phyloP scores from a whole-genome alignment of 2,888 invertebrate genomes.

The Hypsopygia costalis region DNA sequence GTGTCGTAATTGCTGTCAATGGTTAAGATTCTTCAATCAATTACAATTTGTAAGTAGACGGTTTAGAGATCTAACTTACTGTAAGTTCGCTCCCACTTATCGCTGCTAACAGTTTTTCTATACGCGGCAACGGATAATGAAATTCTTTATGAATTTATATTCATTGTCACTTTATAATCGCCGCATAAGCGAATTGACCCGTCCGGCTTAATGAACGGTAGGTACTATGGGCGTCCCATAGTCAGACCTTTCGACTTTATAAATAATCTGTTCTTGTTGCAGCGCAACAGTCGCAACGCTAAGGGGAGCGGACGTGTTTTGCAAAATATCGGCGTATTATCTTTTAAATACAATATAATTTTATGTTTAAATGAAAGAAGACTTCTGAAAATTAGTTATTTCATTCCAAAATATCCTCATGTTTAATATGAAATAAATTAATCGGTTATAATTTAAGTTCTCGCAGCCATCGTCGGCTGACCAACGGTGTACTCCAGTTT shows the following conservation, averaged over 20 bases:
- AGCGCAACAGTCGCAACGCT: constrained; percentile 18
- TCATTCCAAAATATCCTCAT: too few relatives aligned
- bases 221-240: constrained; percentile 26
- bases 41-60: constrained; percentile 17
- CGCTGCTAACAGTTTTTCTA: constrained; percentile 26
- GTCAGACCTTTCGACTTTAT: constrained; percentile 21
- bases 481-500: not conserved
- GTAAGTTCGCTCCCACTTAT: too few relatives aligned
- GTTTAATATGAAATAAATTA: too few relatives aligned
- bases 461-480: not conserved
- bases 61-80: constrained; percentile 20
- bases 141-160: constrained; percentile 21
- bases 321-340: constrained; percentile 15
- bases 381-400: constrained; percentile 15
- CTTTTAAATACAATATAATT: constrained; percentile 15
- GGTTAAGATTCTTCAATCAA: constrained; percentile 11
- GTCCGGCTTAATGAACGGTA: constrained; percentile 21
- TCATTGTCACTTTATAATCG: constrained; percentile 25
- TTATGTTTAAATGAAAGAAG: constrained; percentile 14
- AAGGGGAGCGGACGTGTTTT: constrained; percentile 15
- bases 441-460: too few relatives aligned
- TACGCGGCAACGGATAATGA: constrained; percentile 23
- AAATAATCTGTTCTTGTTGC: constrained; percentile 20
- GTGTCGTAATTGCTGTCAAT: constrained; percentile 17
- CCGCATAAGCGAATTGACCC: constrained; percentile 24